Evolutionary conservation across 2,113 vertebrate genomes (phyloP).

Genomic region (Macrotis lagotis): DNA sequence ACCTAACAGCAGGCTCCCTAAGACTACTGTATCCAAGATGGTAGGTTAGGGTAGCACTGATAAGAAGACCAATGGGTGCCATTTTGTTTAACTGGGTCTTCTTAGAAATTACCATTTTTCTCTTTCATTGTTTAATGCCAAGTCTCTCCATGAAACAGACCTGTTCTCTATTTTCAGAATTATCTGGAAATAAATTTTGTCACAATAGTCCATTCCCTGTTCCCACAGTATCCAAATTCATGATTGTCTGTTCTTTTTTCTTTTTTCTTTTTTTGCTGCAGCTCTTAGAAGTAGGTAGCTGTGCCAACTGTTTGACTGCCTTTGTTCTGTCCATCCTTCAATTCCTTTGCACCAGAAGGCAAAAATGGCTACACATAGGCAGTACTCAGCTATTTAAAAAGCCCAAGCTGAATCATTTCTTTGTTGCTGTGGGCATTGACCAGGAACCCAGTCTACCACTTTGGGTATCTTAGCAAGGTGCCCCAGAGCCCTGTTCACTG

Average conservation of each 20-base stretch:
- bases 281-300: conserved; percentile 2
- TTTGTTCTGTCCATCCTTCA: conserved; percentile 11
- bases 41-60: conserved; percentile 4
- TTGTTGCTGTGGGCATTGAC: not conserved
- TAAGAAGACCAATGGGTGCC: not conserved
- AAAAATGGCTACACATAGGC: conserved; percentile 62
- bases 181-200: conserved; percentile 2
- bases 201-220: conserved; percentile 31
- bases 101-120: conserved; percentile 46
- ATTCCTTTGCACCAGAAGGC: conserved; percentile 57
- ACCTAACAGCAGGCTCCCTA: not conserved
- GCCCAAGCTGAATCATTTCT: conserved; percentile 55
- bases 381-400: conserved; percentile 66
- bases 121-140: conserved; percentile 46
- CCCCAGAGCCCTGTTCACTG: not conserved
- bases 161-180: conserved; percentile 54
- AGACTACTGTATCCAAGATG: not conserved
- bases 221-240: conserved; percentile 32
- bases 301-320: conserved; percentile 12
- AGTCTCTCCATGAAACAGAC: conserved; percentile 10
- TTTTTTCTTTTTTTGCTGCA: conserved; percentile 18
- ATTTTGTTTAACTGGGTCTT: conserved; percentile 33
- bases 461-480: conserved; percentile 41
- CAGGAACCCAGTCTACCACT: not conserved
- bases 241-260: conserved; percentile 2